These are phyloP conservation scores for Achlya flavicornis DNA, from an alignment of 2,888 invertebrate genomes.

Conservation along the genomic window DNA sequence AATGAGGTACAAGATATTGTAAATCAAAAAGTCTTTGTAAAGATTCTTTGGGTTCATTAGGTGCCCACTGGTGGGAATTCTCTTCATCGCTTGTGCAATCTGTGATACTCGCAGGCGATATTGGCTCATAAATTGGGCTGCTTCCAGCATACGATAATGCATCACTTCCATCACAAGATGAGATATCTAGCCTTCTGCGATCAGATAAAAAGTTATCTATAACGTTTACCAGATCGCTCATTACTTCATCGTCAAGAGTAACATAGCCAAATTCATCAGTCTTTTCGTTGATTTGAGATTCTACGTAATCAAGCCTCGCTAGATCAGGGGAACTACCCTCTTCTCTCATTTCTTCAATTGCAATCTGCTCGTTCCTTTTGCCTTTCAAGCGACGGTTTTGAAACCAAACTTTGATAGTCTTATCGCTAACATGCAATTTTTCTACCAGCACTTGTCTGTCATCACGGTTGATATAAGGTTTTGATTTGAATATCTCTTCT, in stretches of 20 bases:
- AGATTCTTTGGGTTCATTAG: constrained; percentile 36
- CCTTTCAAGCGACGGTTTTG: constrained; percentile 89
- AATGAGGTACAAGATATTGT: constrained; percentile 29
- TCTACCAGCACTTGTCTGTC: constrained; percentile 86
- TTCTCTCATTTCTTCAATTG: constrained; percentile 1
- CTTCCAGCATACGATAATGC: constrained; percentile 18
- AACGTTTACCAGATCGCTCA: constrained; percentile 46
- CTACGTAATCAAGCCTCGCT: constrained; percentile 46
- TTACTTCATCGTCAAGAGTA: constrained; percentile 50
- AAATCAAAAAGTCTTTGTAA: constrained; percentile 44
- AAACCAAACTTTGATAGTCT: constrained; percentile 92
- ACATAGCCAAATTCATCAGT: constrained; percentile 57
- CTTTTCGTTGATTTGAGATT: constrained; percentile 49
- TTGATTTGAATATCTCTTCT: constrained; percentile 87
- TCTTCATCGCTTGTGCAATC: constrained; percentile 40
- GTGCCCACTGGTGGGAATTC: constrained; percentile 26
- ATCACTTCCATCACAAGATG: constrained; percentile 18
- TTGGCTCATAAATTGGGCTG: constrained; percentile 54
- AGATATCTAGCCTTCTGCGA: neutral
- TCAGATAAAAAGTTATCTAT: constrained; percentile 45
- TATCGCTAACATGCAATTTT: constrained; percentile 84
- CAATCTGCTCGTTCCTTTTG: constrained; percentile 74
- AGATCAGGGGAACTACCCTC: constrained; percentile 17
- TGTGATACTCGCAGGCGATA: constrained; percentile 56
- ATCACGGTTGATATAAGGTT: constrained; percentile 88